A percentile compares a stretch with the other conserved stretches of the same genome.
Conservation (phyloP, 1,140 invertebrate genomes). For the Nixonia krombeini region DNA sequence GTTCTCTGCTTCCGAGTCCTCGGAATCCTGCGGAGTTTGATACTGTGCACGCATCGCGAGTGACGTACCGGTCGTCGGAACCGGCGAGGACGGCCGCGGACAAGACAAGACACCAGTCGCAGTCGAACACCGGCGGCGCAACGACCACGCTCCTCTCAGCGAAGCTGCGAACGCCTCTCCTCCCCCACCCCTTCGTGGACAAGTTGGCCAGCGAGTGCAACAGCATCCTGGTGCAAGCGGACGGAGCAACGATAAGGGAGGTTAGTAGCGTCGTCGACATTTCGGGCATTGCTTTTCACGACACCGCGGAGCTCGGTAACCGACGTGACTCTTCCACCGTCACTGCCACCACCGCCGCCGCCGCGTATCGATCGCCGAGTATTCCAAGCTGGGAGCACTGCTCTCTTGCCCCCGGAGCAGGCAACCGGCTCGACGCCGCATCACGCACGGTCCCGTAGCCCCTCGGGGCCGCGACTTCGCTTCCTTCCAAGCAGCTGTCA, state of each 20-base stretch:
- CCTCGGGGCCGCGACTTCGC: constrained; percentile 36
- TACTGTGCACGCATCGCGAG: constrained; percentile 30
- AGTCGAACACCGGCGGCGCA: constrained; percentile 37
- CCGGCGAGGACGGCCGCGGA: constrained; percentile 22
- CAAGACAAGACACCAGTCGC: constrained; percentile 36
- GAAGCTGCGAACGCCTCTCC: neutral
- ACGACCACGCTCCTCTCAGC: constrained; percentile 16
- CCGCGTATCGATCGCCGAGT: constrained; percentile 45
- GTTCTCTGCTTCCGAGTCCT: neutral
- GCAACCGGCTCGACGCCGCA: constrained; percentile 61
- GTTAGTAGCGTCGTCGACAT: neutral
- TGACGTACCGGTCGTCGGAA: constrained; percentile 39
- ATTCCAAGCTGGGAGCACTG: too few relatives aligned
- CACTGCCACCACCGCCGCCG: too few relatives aligned
- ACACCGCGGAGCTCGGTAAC: neutral
- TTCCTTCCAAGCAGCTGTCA: neutral
- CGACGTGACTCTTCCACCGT: too few relatives aligned
- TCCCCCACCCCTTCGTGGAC: too few relatives aligned
- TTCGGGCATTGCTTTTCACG: neutral
- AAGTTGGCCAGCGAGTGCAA: too few relatives aligned
- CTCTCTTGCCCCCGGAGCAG: constrained; percentile 53
- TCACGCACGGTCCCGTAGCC: constrained; percentile 52
- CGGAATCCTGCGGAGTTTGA: neutral
- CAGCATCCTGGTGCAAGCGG: too few relatives aligned
- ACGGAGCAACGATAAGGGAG: neutral